Evolutionary conservation across 1,140 invertebrate species (phyloP).

Genomic region (Scaptomyza pallida): DNA sequence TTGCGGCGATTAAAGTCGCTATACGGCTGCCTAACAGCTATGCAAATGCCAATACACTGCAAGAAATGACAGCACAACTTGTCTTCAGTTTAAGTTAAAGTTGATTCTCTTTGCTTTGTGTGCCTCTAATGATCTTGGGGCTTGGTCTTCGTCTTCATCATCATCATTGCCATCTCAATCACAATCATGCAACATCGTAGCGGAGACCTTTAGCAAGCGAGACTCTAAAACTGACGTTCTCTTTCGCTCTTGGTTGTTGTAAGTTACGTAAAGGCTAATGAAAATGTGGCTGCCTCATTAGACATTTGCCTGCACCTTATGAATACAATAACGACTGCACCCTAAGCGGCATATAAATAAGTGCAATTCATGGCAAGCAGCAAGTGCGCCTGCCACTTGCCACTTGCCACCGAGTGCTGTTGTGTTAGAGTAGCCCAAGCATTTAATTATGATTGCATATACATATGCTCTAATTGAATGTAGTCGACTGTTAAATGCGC

Average conservation of each 20-base stretch:
- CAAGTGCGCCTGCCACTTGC: constrained; percentile 53
- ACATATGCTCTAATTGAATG: constrained; percentile 10
- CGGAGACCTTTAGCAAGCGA: constrained; percentile 45
- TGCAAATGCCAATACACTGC: constrained; percentile 62
- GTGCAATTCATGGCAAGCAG: constrained; percentile 70
- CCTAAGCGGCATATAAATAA: constrained; percentile 44
- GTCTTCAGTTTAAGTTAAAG: no score
- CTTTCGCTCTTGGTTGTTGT: constrained; percentile 9
- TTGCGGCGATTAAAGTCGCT: constrained; percentile 67
- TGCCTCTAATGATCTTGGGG: constrained; percentile 68
- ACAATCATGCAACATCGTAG: constrained; percentile 25
- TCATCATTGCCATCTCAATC: no score
- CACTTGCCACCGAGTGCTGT: background rate
- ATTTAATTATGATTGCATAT: constrained; percentile 59
- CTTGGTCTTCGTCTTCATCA: constrained; percentile 36
- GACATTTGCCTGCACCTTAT: constrained; percentile 63
- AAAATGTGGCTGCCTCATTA: constrained; percentile 70
- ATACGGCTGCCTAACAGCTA: constrained; percentile 37
- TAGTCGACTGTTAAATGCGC: constrained; percentile 25
- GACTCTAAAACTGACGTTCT: constrained; percentile 54
- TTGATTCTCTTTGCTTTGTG: background rate
- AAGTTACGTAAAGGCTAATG: constrained; percentile 69
- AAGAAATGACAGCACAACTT: background rate
- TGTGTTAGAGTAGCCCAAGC: constrained; percentile 30
- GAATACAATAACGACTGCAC: constrained; percentile 51